phyloP scores from a whole-genome alignment of 2,113 vertebrate genomes.

The Eurystomus gularis region DNA sequence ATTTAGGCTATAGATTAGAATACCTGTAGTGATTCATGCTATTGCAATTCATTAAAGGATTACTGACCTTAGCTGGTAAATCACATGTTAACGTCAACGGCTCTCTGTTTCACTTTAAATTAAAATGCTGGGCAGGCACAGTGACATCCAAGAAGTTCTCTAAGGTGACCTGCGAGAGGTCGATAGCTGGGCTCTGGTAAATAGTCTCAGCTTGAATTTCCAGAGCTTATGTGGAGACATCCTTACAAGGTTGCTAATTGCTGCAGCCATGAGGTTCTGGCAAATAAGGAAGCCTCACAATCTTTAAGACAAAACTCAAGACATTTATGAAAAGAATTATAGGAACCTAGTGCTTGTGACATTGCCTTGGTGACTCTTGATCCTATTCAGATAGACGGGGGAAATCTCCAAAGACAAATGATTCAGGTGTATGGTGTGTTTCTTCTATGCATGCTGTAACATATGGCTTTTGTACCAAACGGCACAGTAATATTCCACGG shows the following conservation, averaged over 20 bases:
- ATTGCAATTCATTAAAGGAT: slow-evolving; percentile 4
- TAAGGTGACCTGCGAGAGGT: not conserved
- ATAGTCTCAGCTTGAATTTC: slow-evolving; percentile 11
- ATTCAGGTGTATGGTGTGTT: not conserved
- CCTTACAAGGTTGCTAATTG: not conserved
- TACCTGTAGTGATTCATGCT: slow-evolving; percentile 15
- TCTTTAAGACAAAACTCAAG: not conserved
- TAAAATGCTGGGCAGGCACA: not conserved
- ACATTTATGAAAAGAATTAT: not conserved
- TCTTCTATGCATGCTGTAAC: not conserved
- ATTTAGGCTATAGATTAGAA: not conserved
- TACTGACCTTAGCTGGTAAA: slow-evolving; percentile 26
- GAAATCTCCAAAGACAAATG: not conserved
- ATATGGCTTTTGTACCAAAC: not conserved
- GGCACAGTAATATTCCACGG: not conserved
- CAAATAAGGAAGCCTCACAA: not conserved
- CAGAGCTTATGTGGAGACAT: not conserved
- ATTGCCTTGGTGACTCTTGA: not conserved
- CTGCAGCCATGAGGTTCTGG: not conserved
- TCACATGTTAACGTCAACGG: slow-evolving; percentile 31
- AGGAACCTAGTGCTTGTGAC: not conserved
- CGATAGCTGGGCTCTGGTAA: not conserved
- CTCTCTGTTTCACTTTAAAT: slow-evolving; percentile 18
- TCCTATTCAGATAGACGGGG: not conserved
- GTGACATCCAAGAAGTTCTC: slow-evolving; percentile 8